phyloP scores from a whole-genome alignment of 1,140 invertebrate genomes.

The Plectrocnemia conspersa region DNA sequence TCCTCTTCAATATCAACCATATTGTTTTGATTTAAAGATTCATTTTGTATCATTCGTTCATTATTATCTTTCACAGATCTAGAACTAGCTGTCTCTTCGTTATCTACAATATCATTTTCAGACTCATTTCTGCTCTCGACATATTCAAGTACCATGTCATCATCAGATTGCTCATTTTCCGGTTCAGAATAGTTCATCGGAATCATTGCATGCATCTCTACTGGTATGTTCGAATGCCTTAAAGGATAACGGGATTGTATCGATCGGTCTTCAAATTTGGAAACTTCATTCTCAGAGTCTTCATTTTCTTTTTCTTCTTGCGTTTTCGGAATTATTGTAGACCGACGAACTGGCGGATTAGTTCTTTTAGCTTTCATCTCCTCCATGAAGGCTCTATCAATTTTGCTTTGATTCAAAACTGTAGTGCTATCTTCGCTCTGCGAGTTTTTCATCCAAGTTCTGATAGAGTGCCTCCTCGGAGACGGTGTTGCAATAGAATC shows the following conservation, averaged over 20 bases:
- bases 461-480: conserved; percentile 23
- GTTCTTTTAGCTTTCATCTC: conserved; percentile 34
- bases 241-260: too few relatives aligned
- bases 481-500: too few relatives aligned
- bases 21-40: too few relatives aligned
- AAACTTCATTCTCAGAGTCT: not conserved
- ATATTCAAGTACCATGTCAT: too few relatives aligned
- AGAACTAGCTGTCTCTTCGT: not conserved
- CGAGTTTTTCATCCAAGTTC: conserved; percentile 15
- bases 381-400: conserved; percentile 25
- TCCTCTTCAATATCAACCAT: too few relatives aligned
- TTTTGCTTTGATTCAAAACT: conserved; percentile 26
- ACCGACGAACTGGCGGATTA: conserved; percentile 32
- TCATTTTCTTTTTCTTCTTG: not conserved
- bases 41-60: too few relatives aligned
- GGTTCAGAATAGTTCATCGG: not conserved
- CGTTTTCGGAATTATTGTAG: conserved; percentile 4
- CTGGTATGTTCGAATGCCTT: conserved; percentile 19
- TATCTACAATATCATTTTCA: not conserved
- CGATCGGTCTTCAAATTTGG: not conserved
- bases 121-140: too few relatives aligned
- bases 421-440: conserved; percentile 9
- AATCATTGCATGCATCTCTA: not conserved
- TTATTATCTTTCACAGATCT: too few relatives aligned
- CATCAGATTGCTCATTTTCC: not conserved